Evolutionary conservation across 2,888 invertebrate genomes (phyloP).

Genomic region (Macrophya alboannulata): DNA sequence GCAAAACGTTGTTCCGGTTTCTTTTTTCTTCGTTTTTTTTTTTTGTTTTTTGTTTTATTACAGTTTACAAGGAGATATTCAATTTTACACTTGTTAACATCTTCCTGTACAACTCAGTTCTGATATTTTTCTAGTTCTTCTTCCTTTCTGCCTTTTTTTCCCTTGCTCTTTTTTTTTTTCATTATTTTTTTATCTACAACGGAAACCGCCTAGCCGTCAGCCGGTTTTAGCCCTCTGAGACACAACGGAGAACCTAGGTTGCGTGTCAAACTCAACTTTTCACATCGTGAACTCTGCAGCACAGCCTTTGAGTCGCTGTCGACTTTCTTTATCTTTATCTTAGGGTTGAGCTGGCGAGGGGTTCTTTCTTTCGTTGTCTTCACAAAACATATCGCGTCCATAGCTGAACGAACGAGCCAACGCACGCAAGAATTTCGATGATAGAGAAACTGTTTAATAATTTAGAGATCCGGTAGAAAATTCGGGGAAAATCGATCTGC

Average conservation of each 20-base stretch:
- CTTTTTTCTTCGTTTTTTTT: background rate
- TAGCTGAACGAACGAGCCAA: background rate
- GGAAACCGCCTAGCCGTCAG: conserved; percentile 1
- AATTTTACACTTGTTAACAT: conserved; percentile 12
- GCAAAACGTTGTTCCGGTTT: background rate
- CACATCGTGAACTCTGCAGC: conserved; percentile 1
- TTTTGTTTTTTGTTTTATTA: background rate
- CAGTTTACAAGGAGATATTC: background rate
- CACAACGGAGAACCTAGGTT: conserved; percentile 10
- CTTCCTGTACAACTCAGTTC: background rate
- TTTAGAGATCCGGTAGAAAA: background rate
- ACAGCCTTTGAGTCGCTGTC: background rate
- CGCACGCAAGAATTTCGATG: conserved; percentile 1
- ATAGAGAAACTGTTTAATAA: background rate
- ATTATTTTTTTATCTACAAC: background rate
- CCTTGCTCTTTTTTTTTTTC: background rate
- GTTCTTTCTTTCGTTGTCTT: background rate
- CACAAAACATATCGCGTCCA: background rate
- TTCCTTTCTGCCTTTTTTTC: background rate
- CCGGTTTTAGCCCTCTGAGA: conserved; percentile 26
- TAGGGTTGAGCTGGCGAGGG: background rate
- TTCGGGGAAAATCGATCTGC: background rate
- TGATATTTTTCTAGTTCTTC: background rate
- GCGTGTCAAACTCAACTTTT: conserved; percentile 20
- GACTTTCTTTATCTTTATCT: conserved; percentile 15